Percentiles rank a stretch among this genome's conserved stretches.
These are phyloP conservation scores for Pongo pygmaeus DNA, from an alignment of 2,113 vertebrate genomes.

Conservation along the genomic window DNA sequence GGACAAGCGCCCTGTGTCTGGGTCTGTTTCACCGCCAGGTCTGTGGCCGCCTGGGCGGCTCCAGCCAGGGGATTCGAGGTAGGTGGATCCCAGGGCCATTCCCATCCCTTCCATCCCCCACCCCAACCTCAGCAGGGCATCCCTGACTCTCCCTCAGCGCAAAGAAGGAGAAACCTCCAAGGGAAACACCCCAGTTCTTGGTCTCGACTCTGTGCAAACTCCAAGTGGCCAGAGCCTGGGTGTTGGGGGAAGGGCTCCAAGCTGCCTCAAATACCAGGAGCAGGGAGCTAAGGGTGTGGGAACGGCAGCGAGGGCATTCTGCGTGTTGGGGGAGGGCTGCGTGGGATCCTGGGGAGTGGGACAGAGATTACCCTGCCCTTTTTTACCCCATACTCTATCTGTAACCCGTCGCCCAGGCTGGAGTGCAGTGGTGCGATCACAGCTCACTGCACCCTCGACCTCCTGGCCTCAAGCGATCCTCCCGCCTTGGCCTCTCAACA, in stretches of 20 bases:
- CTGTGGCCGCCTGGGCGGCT: neutral
- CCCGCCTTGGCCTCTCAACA: too few species aligned
- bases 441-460: too few species aligned
- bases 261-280: neutral
- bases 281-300: neutral
- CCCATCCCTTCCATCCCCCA: fast-evolving
- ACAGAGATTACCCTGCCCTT: neutral
- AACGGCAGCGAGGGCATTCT: neutral
- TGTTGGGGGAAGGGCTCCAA: neutral
- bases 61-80: neutral
- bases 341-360: neutral
- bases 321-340: neutral
- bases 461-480: too few species aligned
- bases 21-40: neutral
- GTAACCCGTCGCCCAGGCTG: too few species aligned
- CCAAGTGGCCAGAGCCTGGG: neutral
- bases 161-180: neutral
- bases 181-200: neutral
- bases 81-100: neutral
- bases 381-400: neutral
- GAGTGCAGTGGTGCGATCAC: too few species aligned
- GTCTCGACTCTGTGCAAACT: neutral
- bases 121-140: neutral
- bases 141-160: neutral
- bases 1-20: conserved; percentile 69